phyloP scores from a whole-genome alignment of 2,113 vertebrate genomes.

The Numenius arquata region DNA sequence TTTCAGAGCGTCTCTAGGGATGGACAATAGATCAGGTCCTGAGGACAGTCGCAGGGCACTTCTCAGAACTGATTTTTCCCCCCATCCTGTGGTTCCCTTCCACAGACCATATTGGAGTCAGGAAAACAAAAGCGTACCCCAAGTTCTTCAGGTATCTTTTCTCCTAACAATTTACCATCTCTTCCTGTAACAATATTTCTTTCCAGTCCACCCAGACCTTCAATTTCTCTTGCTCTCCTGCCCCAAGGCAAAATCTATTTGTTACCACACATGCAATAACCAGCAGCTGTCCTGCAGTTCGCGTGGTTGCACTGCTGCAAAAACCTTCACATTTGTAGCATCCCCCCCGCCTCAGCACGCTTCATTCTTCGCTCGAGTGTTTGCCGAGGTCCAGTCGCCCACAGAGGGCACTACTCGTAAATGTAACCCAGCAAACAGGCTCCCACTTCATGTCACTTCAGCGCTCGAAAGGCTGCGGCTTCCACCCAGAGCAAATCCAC shows the following conservation, averaged over 20 bases:
- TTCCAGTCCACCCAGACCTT: neutral
- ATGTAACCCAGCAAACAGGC: rapidly evolving
- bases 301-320: rapidly evolving
- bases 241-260: neutral
- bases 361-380: neutral
- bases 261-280: rapidly evolving
- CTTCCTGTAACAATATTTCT: neutral
- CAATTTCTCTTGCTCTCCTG: neutral
- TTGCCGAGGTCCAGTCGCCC: neutral
- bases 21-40: neutral
- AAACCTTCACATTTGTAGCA: rapidly evolving
- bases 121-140: rapidly evolving
- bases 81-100: neutral
- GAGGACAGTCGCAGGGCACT: neutral
- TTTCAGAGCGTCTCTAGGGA: neutral
- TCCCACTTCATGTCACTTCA: neutral
- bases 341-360: rapidly evolving
- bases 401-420: constrained; percentile 36
- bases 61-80: neutral
- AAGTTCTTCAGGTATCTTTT: neutral
- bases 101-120: neutral
- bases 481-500: neutral
- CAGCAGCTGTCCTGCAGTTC: neutral
- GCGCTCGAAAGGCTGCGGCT: neutral
- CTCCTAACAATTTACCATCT: neutral